Percentiles rank a stretch among this genome's conserved stretches.
Evolutionary conservation across 2,113 vertebrate species (phyloP).

Genomic region (Motacilla alba): DNA sequence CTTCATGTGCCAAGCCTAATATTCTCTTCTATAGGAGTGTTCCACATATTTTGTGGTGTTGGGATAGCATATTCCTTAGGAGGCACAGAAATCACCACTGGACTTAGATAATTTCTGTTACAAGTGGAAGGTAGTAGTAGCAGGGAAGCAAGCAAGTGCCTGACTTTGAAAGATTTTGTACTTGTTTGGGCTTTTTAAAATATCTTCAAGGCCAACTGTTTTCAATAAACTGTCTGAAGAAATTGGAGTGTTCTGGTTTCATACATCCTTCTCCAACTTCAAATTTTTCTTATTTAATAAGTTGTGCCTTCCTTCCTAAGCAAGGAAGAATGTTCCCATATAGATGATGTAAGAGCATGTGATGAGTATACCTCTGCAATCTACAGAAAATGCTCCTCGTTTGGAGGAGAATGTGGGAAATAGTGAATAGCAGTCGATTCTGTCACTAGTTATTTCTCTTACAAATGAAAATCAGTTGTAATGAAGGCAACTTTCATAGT

Average conservation of each 20-base stretch:
- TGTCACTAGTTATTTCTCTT: neutral
- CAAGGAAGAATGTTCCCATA: neutral
- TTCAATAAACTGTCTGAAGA: neutral
- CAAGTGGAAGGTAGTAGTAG: neutral
- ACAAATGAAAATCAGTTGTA: neutral
- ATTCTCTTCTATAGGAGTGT: neutral
- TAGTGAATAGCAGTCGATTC: neutral
- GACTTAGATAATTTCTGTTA: neutral
- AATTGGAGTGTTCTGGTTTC: neutral
- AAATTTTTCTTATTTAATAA: neutral
- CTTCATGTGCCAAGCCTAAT: neutral
- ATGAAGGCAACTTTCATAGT: neutral
- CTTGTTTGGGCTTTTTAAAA: neutral
- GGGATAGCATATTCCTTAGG: neutral
- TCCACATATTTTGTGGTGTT: neutral
- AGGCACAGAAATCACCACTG: neutral
- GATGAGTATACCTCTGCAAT: neutral
- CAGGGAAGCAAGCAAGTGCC: neutral
- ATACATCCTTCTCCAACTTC: neutral
- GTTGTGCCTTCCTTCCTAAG: neutral
- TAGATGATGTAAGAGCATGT: neutral
- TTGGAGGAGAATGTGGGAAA: neutral
- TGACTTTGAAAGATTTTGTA: neutral
- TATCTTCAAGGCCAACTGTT: neutral
- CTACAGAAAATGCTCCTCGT: neutral